Evolutionary conservation across 2,888 invertebrate species (phyloP).

Genomic region (Tribolium freemani): DNA sequence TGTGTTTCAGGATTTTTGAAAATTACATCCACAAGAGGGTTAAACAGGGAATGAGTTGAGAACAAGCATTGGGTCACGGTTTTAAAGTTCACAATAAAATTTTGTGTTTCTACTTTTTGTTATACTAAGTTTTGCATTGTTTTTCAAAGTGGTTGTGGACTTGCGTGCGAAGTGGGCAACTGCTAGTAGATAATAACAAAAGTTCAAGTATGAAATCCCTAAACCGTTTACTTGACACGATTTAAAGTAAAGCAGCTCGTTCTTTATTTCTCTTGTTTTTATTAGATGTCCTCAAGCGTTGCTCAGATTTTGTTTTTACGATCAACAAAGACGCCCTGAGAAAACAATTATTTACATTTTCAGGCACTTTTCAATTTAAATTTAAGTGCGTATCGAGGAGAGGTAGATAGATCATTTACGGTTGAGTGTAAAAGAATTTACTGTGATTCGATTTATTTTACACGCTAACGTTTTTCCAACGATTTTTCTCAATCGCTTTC

Average conservation of each 20-base stretch:
- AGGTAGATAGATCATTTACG: conserved; percentile 58
- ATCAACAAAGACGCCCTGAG: neutral
- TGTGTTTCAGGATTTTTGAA: too few species aligned
- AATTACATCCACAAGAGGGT: too few species aligned
- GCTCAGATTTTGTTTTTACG: conserved; percentile 26
- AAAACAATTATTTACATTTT: conserved; percentile 37
- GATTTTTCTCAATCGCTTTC: conserved; percentile 55
- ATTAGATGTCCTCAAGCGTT: conserved; percentile 27
- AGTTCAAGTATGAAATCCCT: neutral
- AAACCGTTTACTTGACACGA: neutral
- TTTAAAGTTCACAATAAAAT: too few species aligned
- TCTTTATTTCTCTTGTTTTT: conserved; percentile 38
- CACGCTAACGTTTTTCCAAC: conserved; percentile 54
- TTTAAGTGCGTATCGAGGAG: conserved; percentile 38
- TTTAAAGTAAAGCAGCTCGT: neutral
- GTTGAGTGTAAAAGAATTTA: conserved; percentile 57
- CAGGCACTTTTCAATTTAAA: conserved; percentile 31
- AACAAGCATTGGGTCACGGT: too few species aligned
- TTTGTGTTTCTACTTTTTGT: too few species aligned
- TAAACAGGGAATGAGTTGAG: too few species aligned
- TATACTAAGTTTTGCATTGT: too few species aligned
- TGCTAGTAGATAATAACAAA: neutral
- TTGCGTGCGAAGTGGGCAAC: too few species aligned
- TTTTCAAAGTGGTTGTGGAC: too few species aligned
- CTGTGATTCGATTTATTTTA: conserved; percentile 60